Evolutionary conservation across 2,888 invertebrate genomes (phyloP), one percentile per base, ranked within the genome.

Genomic region (Tholera decimalis): DNA sequence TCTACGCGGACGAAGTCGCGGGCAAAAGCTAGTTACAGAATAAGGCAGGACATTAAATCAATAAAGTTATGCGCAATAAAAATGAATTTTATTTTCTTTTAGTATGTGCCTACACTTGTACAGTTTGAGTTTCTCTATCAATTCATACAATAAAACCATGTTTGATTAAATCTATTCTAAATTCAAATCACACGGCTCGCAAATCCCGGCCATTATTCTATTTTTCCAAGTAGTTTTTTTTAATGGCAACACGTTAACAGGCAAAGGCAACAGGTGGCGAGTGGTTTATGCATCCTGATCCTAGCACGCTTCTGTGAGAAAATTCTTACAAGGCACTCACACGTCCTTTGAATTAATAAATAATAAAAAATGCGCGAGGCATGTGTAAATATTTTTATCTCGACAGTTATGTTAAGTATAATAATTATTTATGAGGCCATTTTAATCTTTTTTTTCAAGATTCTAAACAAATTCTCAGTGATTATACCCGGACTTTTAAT

Each of bases 241-340:
- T 73, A 65, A 79, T 83, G 66, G 66, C 57, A 49, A 50, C 58
- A 57, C 61, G 56, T 67, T 68, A 43, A 43, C 37, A 61, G 55
- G 76, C 71, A 61, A 18, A 65, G 15, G 72, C 47, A 71, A 49
- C 87, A 88, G 84, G 86, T 86, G 88, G 77, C 68, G 85, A 85
- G 73, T 87, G 80, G 71, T 90, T 90, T 90, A 90, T 90, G 88
- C 77, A 85, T 90, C 90, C 90, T 87, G 85, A 78, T 77, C 51
- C 65, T 53, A 66, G 58, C 77, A 78, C 73, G 77, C 71, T 80
- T 76, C 68, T 83, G 83, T 86, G 86, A 87, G 87, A 89, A 87
- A 85, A 84, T 83, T 83, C 80, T 75, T 85, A 15, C 55, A 53
- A 64, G 64, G 50, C 51, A 51, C 46, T 57, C 22, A 61, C 47